These are phyloP conservation scores for Percopsis transmontana DNA, from an alignment of 2,113 vertebrate genomes.

Conservation along the genomic window DNA sequence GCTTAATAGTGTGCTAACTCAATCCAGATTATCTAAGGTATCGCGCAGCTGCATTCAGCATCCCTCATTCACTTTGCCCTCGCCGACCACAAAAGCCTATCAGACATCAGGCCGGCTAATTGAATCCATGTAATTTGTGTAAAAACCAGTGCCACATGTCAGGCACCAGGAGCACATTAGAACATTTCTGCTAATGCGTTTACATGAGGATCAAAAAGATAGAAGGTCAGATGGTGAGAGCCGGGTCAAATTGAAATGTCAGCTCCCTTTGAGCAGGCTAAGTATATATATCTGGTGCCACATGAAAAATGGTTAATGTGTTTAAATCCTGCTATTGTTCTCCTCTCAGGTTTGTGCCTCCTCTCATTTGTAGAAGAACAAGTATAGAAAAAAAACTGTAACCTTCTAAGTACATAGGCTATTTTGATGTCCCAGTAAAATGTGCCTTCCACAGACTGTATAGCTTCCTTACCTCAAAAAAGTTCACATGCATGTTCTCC, in stretches of 20 bases:
- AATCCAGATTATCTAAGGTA: conserved; percentile 53
- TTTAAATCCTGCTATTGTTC: no score
- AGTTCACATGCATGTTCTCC: no score
- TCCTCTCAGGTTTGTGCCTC: no score
- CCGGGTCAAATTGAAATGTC: conserved; percentile 41
- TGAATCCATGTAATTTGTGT: conserved; percentile 56
- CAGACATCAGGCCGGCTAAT: conserved; percentile 56
- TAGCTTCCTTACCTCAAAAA: no score
- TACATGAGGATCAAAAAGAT: conserved; percentile 57
- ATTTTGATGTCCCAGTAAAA: no score
- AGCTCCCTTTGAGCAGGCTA: conserved; percentile 3
- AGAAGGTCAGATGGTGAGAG: conserved; percentile 36
- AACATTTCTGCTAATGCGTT: conserved; percentile 60
- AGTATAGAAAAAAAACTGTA: no score
- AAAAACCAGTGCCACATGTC: conserved; percentile 47
- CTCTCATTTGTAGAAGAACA: no score
- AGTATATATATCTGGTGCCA: neutral
- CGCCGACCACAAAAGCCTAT: conserved; percentile 51
- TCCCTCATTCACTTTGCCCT: conserved; percentile 58
- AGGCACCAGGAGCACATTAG: conserved; percentile 45
- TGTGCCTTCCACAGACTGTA: no score
- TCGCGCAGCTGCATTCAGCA: conserved; percentile 31
- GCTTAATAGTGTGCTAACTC: conserved; percentile 45
- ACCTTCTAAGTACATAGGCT: no score
- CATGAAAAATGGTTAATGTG: no score